These are phyloP conservation scores for Lordiphosa fenestrarum DNA, from an alignment of 2,888 invertebrate genomes.

Conservation along the genomic window DNA sequence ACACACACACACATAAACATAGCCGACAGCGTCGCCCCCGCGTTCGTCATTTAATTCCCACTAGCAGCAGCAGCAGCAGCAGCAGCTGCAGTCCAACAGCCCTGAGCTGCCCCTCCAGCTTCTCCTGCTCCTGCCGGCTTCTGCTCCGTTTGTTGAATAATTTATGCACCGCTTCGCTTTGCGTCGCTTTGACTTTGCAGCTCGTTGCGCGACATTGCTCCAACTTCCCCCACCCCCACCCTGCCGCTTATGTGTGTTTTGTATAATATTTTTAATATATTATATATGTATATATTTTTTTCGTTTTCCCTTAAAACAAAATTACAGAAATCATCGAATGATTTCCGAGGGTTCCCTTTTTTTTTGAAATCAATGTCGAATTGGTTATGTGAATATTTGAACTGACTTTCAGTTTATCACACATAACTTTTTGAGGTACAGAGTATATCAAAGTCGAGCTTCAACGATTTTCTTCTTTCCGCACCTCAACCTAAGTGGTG, in stretches of 20 bases:
- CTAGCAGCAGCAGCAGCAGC: constrained; percentile 3
- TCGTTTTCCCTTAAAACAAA: background rate
- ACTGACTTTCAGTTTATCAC: no score
- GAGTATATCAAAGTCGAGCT: no score
- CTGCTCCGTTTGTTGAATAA: constrained; percentile 9
- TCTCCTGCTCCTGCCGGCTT: constrained; percentile 1
- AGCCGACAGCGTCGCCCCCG: constrained; percentile 9
- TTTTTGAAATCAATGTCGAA: no score
- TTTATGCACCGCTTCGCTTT: constrained; percentile 13
- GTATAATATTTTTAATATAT: background rate
- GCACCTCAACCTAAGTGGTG: no score
- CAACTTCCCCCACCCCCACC: background rate
- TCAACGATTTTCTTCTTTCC: no score
- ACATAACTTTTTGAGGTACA: no score
- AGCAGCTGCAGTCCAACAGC: constrained; percentile 11
- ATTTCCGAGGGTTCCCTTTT: no score
- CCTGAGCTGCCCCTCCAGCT: background rate
- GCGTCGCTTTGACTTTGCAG: constrained; percentile 16
- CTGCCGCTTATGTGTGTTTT: no score
- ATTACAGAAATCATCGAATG: no score
- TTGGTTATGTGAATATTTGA: no score
- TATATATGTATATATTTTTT: background rate
- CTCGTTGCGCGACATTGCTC: constrained; percentile 8
- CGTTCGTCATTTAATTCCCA: constrained; percentile 16
- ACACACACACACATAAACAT: no score